Evolutionary conservation across 2,113 vertebrate species (phyloP).

Genomic region (Paratilapia polleni): DNA sequence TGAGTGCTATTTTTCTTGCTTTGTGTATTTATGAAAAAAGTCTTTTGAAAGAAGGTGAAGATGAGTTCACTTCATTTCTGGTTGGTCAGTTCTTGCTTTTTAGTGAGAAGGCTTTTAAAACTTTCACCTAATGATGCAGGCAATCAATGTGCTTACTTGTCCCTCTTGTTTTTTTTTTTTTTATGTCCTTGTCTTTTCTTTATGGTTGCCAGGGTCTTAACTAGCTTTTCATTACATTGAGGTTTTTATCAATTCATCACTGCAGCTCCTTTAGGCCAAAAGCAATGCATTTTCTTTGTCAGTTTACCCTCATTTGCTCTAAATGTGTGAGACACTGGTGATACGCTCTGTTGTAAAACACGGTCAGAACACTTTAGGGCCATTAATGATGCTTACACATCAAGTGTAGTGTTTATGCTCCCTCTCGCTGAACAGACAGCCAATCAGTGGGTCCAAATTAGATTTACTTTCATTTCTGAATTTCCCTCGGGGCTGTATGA

Average conservation of each 20-base stretch:
- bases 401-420: constrained; percentile 71
- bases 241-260: not conserved
- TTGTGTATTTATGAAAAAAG: constrained; percentile 49
- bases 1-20: constrained; percentile 1
- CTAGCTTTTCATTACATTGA: constrained; percentile 11
- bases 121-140: not conserved
- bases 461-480: constrained; percentile 74
- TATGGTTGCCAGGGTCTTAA: not conserved
- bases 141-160: not conserved
- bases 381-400: constrained; percentile 70
- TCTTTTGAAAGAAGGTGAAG: constrained; percentile 13
- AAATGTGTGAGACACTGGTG: constrained; percentile 42
- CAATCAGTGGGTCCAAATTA: constrained; percentile 69
- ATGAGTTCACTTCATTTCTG: constrained; percentile 3
- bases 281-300: constrained; percentile 1
- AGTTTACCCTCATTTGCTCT: constrained; percentile 38
- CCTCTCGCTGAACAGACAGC: constrained; percentile 64
- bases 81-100: constrained; percentile 9
- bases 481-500: constrained; percentile 69
- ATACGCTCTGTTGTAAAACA: constrained; percentile 52
- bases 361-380: constrained; percentile 64
- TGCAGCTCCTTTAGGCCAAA: not conserved
- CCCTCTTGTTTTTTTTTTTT: constrained; percentile 6
- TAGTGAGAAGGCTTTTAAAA: not conserved
- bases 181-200: not conserved